Base-by-base conservation (phyloP, 2,888 invertebrate genomes). In the Chrysolina oricalcia region DNA sequence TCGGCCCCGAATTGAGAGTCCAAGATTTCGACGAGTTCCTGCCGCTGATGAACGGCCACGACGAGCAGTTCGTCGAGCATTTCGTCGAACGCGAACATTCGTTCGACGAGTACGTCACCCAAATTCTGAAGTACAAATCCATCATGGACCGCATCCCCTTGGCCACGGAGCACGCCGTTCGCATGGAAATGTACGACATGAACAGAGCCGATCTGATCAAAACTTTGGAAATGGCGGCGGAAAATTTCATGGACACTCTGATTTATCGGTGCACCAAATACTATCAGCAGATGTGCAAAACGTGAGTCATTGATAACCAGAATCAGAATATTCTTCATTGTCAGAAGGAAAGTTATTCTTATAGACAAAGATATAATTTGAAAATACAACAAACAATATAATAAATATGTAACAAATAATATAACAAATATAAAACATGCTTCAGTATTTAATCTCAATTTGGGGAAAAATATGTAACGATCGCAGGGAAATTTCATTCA, bases 101-200 rank as follows among this genome's bases (percentile, higher is more conserved):
- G 0, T 94, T 95, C 76, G 92, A 94, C 27, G 91, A 93, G 71
- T 94, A 91, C 82, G 91, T 91, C 56, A 89, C 87, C 0, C 90
- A 92, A 81, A 90, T 95, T 4, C 88, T 91, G 5, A 91, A 91
- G 79, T 95, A 93, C 81, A 91, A 75, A 63, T 48, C 48, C 17
- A 73, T 94, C 23, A 91, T 92, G 59, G 90, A 90, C 70, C 91
- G 91, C 73, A 93, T 95, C 75, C 92, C 93, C 0, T 75, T 90
- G 67, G 82, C 89, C 82, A 88, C 92, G 41, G 91, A 93, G 80
- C 92, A 93, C 75, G 93, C 94, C 0, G 91, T 95, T 19, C 92
- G 93, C 19, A 93, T 95, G 85, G 97, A 96, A 10, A 92, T 97
- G 89, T 98, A 96, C 86, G 94, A 95, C 85, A 93, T 98, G 87